phyloP scores from a whole-genome alignment of 2,888 invertebrate genomes.

The Megalurothrips usitatus region DNA sequence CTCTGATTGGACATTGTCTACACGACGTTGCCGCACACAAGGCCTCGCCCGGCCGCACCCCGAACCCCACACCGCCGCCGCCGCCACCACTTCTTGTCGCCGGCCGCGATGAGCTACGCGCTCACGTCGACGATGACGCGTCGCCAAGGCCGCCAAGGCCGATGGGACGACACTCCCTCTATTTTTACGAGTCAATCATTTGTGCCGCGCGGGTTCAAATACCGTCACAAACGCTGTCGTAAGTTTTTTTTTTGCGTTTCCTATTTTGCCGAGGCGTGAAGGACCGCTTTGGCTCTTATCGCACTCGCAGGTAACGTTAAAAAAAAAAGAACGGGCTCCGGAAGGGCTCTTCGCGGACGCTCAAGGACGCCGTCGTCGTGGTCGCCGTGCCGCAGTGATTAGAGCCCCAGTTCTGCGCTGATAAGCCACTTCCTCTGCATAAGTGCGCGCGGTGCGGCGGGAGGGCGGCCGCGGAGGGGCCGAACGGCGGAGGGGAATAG shows the following conservation, averaged over 20 bases:
- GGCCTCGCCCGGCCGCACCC: not conserved
- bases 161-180: not conserved
- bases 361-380: not conserved
- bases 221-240: too few species aligned
- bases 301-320: too few species aligned
- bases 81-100: too few species aligned
- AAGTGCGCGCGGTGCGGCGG: not conserved
- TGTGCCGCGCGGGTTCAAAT: too few species aligned
- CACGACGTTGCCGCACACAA: not conserved
- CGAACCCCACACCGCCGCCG: not conserved
- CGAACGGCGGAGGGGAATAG: too few species aligned
- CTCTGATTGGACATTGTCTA: conserved; percentile 9
- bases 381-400: not conserved
- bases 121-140: not conserved
- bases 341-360: not conserved
- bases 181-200: too few species aligned
- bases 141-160: not conserved
- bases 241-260: too few species aligned
- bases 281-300: too few species aligned
- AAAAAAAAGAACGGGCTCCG: too few species aligned
- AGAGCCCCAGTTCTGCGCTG: not conserved
- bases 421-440: conserved; percentile 18
- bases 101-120: not conserved
- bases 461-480: not conserved
- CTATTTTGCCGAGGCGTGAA: too few species aligned